phyloP scores from a whole-genome alignment of 2,888 invertebrate genomes.

The Pogonocherus hispidulus region DNA sequence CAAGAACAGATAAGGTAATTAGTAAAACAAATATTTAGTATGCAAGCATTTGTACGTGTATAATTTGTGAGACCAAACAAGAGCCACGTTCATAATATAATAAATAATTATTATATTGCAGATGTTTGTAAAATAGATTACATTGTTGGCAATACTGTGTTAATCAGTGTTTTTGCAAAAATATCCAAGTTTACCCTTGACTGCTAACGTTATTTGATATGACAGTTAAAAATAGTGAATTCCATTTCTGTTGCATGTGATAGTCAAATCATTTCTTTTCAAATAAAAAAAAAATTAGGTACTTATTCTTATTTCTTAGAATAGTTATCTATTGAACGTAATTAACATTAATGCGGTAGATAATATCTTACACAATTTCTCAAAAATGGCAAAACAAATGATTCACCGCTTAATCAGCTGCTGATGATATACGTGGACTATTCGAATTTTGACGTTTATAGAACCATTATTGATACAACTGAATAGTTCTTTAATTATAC shows the following conservation, averaged over 20 bases:
- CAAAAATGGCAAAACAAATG: no score
- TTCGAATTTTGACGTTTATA: no score
- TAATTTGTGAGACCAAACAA: not conserved
- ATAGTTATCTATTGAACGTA: no score
- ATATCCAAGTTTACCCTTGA: no score
- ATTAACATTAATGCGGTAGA: no score
- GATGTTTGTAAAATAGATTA: slow-evolving; percentile 7
- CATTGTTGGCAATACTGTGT: not conserved
- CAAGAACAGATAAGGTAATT: not conserved
- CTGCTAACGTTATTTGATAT: not conserved
- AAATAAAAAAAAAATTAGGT: no score
- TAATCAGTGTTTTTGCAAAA: not conserved
- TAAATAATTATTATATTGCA: not conserved
- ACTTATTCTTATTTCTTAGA: no score
- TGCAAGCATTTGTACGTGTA: not conserved
- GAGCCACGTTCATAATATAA: not conserved
- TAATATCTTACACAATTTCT: no score
- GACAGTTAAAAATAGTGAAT: not conserved
- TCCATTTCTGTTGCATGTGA: not conserved
- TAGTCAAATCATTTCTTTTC: not conserved
- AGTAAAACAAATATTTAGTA: not conserved
- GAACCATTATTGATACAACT: no score
- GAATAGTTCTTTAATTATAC: no score
- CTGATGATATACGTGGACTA: no score
- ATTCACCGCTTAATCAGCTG: no score